phyloP scores from a whole-genome alignment of 2,797 vertebrate species.

The Anabas testudineus region DNA sequence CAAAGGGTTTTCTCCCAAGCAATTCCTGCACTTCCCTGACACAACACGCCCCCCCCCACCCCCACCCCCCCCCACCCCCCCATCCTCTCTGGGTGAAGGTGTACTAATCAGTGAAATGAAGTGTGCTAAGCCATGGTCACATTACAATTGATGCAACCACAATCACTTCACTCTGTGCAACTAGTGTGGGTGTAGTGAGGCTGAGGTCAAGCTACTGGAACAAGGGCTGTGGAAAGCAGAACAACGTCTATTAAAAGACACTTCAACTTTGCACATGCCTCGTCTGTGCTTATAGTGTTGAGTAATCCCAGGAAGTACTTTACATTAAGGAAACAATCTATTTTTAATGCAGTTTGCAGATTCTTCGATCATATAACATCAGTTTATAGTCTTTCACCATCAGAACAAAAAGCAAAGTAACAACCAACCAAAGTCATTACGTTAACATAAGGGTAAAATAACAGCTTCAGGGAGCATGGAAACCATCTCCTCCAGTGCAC shows the following conservation, averaged over 20 bases:
- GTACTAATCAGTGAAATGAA: constrained; percentile 55
- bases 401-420: neutral
- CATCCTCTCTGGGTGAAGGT: constrained; percentile 16
- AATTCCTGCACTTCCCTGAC: too few relatives aligned
- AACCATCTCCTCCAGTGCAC: neutral
- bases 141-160: constrained; percentile 50
- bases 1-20: constrained; percentile 10
- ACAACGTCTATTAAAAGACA: constrained; percentile 4
- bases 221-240: constrained; percentile 12
- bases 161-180: constrained; percentile 24
- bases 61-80: too few relatives aligned
- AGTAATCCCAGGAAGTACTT: neutral
- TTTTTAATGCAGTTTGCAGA: too few relatives aligned
- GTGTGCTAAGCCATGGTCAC: constrained; percentile 53
- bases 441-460: neutral
- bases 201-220: constrained; percentile 21
- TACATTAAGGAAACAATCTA: neutral
- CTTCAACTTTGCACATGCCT: neutral
- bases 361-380: neutral
- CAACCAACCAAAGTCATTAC: neutral
- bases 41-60: too few relatives aligned
- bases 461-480: neutral
- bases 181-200: constrained; percentile 6
- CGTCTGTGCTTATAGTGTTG: neutral
- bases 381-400: neutral